Evolutionary conservation across 2,888 invertebrate genomes (phyloP), one percentile per base, ranked within the genome.

Genomic region (Atrina japonica): DNA sequence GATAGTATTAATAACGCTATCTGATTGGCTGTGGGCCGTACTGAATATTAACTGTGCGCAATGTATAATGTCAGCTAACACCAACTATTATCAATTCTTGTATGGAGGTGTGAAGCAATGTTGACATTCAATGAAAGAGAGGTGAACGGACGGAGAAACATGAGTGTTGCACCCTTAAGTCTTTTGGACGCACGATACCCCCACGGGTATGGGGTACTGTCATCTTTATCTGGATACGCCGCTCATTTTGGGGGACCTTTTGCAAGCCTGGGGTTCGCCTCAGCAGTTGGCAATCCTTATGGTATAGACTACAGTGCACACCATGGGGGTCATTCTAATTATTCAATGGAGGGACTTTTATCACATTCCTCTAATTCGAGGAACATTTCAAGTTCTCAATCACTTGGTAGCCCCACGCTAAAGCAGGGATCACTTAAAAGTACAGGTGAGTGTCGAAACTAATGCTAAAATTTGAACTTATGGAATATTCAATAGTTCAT

Each of bases 171-270:
- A 56, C 63, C 66, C 30, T 45, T 56, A n/a, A 50, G 66, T 27
- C 41, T 72, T 30, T 56, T 66, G 43, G 66, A 63, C 40, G 60
- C 67, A 7, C 49, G 71, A 18, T 72, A 72, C 56, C 67, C 66
- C 7, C 71, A 72, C 25, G 67, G 71, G 23, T 72, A 72, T 27
- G 71, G 71, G 29, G 16, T 72, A 23, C 41, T 72, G 23, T 72
- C 71, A 14, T 63, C 71, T 5, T 29, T 72, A 21, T 63, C 66
- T 3, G 71, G 71, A 30, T 66, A 66, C 47, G 70, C 70, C 11
- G 66, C 71, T 29, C 71, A 72, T 67, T 63, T 72, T 40, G 71
- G 66, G 23, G 71, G 71, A 11, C 63, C 71, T n/a, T 67, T 72
- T 63, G 71, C 71, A 9, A 47, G 60, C 43, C 45, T 67, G 14